phyloP scores from a whole-genome alignment of 2,888 invertebrate genomes.

The Heliconius sara region DNA sequence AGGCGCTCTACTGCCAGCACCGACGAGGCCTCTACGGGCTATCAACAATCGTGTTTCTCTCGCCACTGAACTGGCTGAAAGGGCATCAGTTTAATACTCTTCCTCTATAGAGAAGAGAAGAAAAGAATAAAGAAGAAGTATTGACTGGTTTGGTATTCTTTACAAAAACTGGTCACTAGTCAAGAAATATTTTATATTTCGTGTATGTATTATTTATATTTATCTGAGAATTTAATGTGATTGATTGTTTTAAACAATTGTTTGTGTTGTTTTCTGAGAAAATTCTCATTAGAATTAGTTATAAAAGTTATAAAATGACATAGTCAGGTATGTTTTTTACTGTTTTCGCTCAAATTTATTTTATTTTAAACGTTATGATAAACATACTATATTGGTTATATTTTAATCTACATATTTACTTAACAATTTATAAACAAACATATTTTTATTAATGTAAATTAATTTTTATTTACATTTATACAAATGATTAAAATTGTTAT shows the following conservation, averaged over 20 bases:
- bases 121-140: too few species aligned
- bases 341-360: background rate
- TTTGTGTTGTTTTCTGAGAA: background rate
- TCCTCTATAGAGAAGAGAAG: too few species aligned
- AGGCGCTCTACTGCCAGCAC: conserved; percentile 64
- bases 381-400: background rate
- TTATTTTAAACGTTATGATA: background rate
- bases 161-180: too few species aligned
- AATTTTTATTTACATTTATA: background rate
- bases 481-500: background rate
- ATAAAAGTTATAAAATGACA: background rate
- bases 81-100: conserved; percentile 64
- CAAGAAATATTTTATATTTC: too few species aligned
- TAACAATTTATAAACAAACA: background rate
- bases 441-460: background rate
- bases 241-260: background rate
- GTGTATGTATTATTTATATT: too few species aligned
- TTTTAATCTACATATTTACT: background rate
- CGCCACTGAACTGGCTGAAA: conserved; percentile 62
- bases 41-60: conserved; percentile 60
- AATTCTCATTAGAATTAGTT: background rate
- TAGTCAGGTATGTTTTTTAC: background rate
- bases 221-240: too few species aligned
- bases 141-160: too few species aligned
- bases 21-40: conserved; percentile 55